These are phyloP conservation scores for Ceryle rudis DNA, from an alignment of 2,797 vertebrate genomes.

Conservation along the genomic window DNA sequence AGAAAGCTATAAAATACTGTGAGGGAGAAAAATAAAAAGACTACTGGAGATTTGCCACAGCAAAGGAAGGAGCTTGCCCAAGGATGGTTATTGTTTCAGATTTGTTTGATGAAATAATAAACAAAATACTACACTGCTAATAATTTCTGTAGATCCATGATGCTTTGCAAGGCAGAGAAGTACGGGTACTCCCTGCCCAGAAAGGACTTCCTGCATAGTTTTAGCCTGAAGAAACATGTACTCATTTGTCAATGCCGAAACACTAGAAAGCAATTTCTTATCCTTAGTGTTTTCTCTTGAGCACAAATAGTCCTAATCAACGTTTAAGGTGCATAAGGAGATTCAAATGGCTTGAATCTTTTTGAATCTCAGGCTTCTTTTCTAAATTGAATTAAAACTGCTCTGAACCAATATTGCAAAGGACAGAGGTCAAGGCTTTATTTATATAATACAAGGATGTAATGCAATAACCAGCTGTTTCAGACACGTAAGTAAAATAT, in stretches of 20 bases:
- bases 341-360: background rate
- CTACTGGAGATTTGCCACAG: background rate
- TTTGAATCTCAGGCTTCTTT: background rate
- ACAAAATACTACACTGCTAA: slow-evolving; percentile 24
- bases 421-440: slow-evolving; percentile 50
- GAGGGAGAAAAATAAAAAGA: background rate
- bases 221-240: background rate
- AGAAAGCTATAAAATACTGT: background rate
- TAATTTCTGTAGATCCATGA: background rate
- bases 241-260: slow-evolving; percentile 39
- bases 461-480: slow-evolving; percentile 63
- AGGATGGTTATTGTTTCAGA: slow-evolving; percentile 17
- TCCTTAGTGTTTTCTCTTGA: background rate
- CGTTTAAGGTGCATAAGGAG: background rate
- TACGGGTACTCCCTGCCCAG: background rate
- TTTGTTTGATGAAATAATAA: slow-evolving; percentile 47
- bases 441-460: slow-evolving; percentile 67
- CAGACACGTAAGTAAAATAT: slow-evolving; percentile 24
- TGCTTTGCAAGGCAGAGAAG: slow-evolving; percentile 42
- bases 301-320: background rate
- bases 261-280: slow-evolving; percentile 7
- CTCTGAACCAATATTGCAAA: slow-evolving; percentile 9
- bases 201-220: slow-evolving; percentile 32
- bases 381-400: slow-evolving; percentile 19
- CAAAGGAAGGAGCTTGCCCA: background rate